Evolutionary conservation across 2,113 vertebrate genomes (phyloP).

Genomic region (Phalacrocorax carbo): DNA sequence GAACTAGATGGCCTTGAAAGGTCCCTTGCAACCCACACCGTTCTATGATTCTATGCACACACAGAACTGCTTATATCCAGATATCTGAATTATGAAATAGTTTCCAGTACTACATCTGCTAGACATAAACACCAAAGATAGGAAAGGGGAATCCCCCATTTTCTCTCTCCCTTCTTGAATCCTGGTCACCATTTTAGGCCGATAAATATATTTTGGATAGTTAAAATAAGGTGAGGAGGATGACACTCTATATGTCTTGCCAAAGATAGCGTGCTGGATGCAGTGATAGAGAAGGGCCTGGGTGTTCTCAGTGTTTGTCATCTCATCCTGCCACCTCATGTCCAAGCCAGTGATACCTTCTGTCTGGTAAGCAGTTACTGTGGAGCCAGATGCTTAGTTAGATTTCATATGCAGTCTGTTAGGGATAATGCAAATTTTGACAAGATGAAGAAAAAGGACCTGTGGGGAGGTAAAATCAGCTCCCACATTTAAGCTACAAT

Average conservation of each 20-base stretch:
- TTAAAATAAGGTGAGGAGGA: background rate
- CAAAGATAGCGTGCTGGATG: background rate
- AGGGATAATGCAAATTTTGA: background rate
- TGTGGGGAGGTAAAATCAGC: background rate
- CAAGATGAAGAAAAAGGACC: background rate
- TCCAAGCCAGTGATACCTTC: background rate
- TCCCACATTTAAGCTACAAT: background rate
- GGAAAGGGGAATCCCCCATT: background rate
- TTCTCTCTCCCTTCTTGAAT: background rate
- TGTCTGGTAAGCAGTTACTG: background rate
- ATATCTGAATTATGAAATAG: fast-evolving
- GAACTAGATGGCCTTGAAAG: no score
- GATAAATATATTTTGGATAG: background rate
- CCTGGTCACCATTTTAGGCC: background rate
- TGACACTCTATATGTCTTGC: fast-evolving
- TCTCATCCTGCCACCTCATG: background rate
- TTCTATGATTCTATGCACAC: no score
- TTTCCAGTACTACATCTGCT: background rate
- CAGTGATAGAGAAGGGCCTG: background rate
- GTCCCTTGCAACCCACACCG: no score
- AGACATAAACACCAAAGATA: background rate
- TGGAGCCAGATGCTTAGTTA: background rate
- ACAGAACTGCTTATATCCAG: background rate
- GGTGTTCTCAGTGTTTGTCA: background rate
- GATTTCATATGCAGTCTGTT: background rate